Evolutionary conservation across 37 sponge, comb jelly and placozoan species (phyloP), one percentile per base, ranked within the genome.

Genomic region (Diacarnus erythraeanus): DNA sequence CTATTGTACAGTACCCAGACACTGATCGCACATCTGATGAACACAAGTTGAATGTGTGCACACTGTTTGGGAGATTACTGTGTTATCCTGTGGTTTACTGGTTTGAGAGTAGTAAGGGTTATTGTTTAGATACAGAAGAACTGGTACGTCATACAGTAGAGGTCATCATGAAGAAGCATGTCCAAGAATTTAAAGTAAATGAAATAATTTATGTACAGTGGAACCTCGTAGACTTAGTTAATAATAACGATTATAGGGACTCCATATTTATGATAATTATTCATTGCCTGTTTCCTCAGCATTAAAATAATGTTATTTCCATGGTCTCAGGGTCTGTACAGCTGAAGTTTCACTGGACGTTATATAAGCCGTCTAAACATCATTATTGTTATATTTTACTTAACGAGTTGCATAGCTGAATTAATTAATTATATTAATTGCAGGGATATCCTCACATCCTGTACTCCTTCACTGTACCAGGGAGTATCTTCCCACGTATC

Each of bases 61-160:
- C 82, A 26, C 37, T 87, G 61, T 87, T 87, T 80, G 88, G 88
- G 12, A 59, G 71, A 58, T 31, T 87, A 29, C 42, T 87, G 44
- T 77, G 81, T 22, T 87, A 87, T 31, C 88, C 88, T 17, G 77
- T 81, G 39, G 88, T 87, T 3, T 87, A 87, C 56, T 87, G 88
- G 88, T 87, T 87, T 61, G 68, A 74, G 21, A 25, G 58, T 31
- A 25, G 36, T 25, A 20, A 20, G n/a, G 80, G 70, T 23, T 43
- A 79, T 44, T 43, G 39, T 2, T 70, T 79, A 27, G 70, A 69
- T 31, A 57, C 57, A 57, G 80, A 64, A 39, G 57, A 68, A 6
- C 40, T 79, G n/a, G 38, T 79, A 23, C 31, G 58, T 2, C 40
- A 69, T 29, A 33, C 22, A 15, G 80, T 79, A 27, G 38, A 21